A percentile compares a stretch with the other conserved stretches of the same genome.
Evolutionary conservation across 1,140 invertebrate genomes (phyloP).

Genomic region (Arion vulgaris): DNA sequence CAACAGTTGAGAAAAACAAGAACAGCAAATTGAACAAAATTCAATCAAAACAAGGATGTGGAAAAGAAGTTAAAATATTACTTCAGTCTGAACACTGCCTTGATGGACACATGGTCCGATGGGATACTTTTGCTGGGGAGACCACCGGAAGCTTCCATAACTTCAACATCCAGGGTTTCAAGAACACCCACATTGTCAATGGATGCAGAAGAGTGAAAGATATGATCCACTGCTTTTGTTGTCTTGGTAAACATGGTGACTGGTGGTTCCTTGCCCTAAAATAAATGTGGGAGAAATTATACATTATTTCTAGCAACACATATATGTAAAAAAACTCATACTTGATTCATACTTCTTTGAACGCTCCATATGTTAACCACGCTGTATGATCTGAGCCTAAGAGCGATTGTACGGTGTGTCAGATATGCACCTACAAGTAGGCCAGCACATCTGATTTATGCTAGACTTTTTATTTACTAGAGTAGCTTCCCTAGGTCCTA

Average conservation of each 20-base stretch:
- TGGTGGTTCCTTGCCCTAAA: slow-evolving; percentile 54
- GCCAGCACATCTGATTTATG: no score
- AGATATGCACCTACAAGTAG: no score
- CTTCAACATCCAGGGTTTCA: slow-evolving; percentile 43
- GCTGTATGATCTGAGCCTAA: no score
- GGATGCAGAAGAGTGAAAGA: slow-evolving; percentile 52
- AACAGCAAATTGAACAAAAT: not conserved
- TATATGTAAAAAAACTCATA: no score
- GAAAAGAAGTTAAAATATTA: not conserved
- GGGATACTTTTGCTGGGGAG: slow-evolving; percentile 55
- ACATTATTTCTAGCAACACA: no score
- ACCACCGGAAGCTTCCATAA: slow-evolving; percentile 46
- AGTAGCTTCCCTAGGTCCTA: no score
- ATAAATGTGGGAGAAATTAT: not conserved
- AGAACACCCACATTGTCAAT: slow-evolving; percentile 52
- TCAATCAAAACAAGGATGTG: not conserved
- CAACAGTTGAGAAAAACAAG: not conserved
- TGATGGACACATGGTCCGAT: slow-evolving; percentile 62
- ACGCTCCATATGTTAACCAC: no score
- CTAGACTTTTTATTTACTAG: no score
- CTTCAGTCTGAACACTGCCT: slow-evolving; percentile 43
- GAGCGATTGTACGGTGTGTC: no score
- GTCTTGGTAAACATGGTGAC: slow-evolving; percentile 48
- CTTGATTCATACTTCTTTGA: no score
- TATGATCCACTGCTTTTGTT: slow-evolving; percentile 53